A percentile compares a stretch with the other conserved stretches of the same genome.
phyloP scores from a whole-genome alignment of 2,797 vertebrate genomes.

The Dallia pectoralis region DNA sequence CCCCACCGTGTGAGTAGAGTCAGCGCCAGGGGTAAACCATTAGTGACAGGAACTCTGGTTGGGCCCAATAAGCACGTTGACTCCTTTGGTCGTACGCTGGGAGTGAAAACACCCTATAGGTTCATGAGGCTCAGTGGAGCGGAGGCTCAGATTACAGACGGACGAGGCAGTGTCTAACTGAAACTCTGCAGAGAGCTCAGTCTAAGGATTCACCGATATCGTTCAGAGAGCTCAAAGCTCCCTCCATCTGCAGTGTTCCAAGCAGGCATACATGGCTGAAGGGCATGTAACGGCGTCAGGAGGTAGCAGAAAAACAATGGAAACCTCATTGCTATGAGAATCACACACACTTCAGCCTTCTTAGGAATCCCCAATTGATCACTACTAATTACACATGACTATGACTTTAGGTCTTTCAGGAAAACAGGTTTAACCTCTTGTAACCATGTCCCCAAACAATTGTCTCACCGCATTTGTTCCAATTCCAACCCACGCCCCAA shows the following conservation, averaged over 20 bases:
- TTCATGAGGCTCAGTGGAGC: conserved; percentile 13
- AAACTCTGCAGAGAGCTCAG: conserved; percentile 17
- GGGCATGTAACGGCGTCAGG: conserved; percentile 17
- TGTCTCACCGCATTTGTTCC: too few relatives aligned
- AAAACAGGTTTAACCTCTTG: too few relatives aligned
- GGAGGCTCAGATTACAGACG: conserved; percentile 14
- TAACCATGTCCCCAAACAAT: too few relatives aligned
- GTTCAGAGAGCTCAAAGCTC: conserved; percentile 23
- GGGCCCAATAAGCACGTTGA: background rate
- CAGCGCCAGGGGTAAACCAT: too few relatives aligned
- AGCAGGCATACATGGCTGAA: conserved; percentile 15
- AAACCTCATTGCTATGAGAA: conserved; percentile 20
- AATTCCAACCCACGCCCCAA: too few relatives aligned
- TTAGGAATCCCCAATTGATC: conserved; percentile 33
- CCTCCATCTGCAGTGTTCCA: conserved; percentile 12
- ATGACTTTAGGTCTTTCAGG: too few relatives aligned
- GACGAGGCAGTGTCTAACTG: conserved; percentile 9
- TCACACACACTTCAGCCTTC: background rate
- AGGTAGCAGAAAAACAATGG: background rate
- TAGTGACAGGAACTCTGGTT: too few relatives aligned
- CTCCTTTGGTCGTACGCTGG: too few relatives aligned
- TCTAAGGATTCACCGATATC: conserved; percentile 25
- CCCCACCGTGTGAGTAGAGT: too few relatives aligned
- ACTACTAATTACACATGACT: too few relatives aligned
- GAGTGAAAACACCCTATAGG: too few relatives aligned